A percentile compares a stretch with the other conserved stretches of the same genome.
These are phyloP conservation scores for Pseudochromis fuscus DNA, from an alignment of 2,797 vertebrate genomes.

Conservation along the genomic window DNA sequence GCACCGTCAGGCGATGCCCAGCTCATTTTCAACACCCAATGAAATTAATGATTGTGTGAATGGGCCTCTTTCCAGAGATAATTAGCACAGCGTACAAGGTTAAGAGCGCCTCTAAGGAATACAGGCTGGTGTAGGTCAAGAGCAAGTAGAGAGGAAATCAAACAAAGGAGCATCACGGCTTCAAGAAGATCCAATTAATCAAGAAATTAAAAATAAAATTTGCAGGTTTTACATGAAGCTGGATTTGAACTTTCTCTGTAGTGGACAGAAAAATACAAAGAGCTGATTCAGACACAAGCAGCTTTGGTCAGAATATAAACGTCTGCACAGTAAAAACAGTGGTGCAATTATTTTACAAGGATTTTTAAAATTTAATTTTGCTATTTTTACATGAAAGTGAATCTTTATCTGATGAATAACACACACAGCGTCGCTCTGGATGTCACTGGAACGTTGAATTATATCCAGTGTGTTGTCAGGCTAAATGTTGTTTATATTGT, in stretches of 20 bases:
- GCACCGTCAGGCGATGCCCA: constrained; percentile 70
- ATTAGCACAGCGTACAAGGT: constrained; percentile 83
- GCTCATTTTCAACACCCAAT: constrained; percentile 70
- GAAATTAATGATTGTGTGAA: constrained; percentile 83
- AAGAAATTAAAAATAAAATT: constrained; percentile 23
- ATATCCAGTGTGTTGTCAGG: constrained; percentile 8
- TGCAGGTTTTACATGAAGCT: constrained; percentile 12
- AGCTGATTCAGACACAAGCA: background rate
- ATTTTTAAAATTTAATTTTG: background rate
- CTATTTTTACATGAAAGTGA: background rate
- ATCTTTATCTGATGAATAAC: background rate
- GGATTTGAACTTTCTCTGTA: constrained; percentile 10
- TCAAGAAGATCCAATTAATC: constrained; percentile 42
- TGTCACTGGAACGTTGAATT: constrained; percentile 19
- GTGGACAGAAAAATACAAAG: constrained; percentile 14
- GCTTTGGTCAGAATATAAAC: constrained; percentile 7
- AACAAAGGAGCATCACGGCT: constrained; percentile 56
- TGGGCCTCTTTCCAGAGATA: constrained; percentile 82
- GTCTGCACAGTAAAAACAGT: background rate
- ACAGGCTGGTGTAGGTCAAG: constrained; percentile 70
- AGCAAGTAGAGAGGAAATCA: constrained; percentile 51
- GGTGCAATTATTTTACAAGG: constrained; percentile 1
- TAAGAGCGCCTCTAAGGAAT: constrained; percentile 73
- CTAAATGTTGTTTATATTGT: constrained; percentile 51
- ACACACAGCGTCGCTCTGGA: background rate